Evolutionary conservation across 1,140 invertebrate genomes (phyloP).

Genomic region (Drosophila paulistorum): DNA sequence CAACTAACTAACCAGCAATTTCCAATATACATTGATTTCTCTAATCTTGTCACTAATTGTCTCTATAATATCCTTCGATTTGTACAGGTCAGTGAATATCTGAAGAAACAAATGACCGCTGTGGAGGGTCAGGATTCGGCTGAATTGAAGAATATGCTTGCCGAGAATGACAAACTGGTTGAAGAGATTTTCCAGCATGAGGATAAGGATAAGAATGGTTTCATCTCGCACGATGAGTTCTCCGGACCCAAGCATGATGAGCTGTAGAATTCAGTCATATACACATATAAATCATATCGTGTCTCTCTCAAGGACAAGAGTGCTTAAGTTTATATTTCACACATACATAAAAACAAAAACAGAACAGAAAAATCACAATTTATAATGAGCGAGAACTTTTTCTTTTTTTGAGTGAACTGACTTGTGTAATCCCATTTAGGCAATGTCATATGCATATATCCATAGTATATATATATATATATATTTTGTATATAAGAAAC

Average conservation of each 20-base stretch:
- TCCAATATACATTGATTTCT: neutral
- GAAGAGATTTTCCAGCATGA: conserved; percentile 99
- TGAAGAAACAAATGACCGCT: conserved; percentile 95
- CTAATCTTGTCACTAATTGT: neutral
- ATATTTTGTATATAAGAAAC: conserved; percentile 29
- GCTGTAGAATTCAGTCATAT: conserved; percentile 86
- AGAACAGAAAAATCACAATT: conserved; percentile 17
- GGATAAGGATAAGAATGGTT: conserved; percentile 97
- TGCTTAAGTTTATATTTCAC: conserved; percentile 60
- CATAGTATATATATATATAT: conserved; percentile 22
- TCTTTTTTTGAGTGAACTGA: conserved; percentile 49
- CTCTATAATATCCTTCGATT: neutral
- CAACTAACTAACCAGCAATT: neutral
- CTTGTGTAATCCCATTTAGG: conserved; percentile 14
- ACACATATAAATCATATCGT: conserved; percentile 9
- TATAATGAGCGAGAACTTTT: conserved; percentile 20
- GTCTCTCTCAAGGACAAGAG: conserved; percentile 44
- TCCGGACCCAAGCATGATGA: conserved; percentile 98
- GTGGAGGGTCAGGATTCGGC: conserved; percentile 89
- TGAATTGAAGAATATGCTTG: conserved; percentile 92
- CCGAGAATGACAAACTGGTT: conserved; percentile 95
- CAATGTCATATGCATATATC: conserved; percentile 12
- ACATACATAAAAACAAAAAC: conserved; percentile 30
- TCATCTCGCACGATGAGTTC: conserved; percentile 97
- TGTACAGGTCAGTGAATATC: conserved; percentile 91